Conservation (phyloP, 2,797 vertebrate genomes). For the Masticophis lateralis region DNA sequence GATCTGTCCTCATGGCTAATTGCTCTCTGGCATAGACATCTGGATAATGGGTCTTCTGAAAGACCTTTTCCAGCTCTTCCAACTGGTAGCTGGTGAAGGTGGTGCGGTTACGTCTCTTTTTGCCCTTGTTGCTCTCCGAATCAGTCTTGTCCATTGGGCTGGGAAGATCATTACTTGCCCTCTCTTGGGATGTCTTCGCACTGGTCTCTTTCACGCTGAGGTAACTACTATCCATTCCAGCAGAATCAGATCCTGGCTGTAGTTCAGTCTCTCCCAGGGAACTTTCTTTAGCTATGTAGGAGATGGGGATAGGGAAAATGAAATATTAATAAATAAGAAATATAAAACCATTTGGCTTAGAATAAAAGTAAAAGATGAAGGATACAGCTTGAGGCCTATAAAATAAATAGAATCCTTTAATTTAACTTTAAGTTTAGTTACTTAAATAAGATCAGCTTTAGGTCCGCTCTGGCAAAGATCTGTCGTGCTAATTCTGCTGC, state of each 20-base stretch:
- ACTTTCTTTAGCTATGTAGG: conserved; percentile 85
- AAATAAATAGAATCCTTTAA: conserved; percentile 15
- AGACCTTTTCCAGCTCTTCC: conserved; percentile 98
- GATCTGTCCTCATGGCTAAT: conserved; percentile 95
- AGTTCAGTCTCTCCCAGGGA: conserved; percentile 85
- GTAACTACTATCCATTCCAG: conserved; percentile 93
- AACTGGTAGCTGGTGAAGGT: conserved; percentile 98
- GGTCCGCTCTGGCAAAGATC: background rate
- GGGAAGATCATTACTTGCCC: conserved; percentile 79
- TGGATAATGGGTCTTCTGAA: conserved; percentile 98
- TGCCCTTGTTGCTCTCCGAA: conserved; percentile 96
- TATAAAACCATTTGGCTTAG: background rate
- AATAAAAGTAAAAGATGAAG: background rate
- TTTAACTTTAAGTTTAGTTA: conserved; percentile 3
- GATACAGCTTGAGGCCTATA: conserved; percentile 26
- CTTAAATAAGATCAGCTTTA: conserved; percentile 22
- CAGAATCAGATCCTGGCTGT: conserved; percentile 80
- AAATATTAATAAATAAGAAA: background rate
- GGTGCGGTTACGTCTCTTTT: conserved; percentile 94
- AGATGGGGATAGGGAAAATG: background rate
- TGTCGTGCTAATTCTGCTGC: conserved; percentile 15
- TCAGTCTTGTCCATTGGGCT: conserved; percentile 88
- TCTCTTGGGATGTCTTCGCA: conserved; percentile 83
- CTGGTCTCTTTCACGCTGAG: conserved; percentile 87
- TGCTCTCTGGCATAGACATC: conserved; percentile 97